Evolutionary conservation across 2,113 vertebrate species (phyloP).

Genomic region (Platichthys stellatus): DNA sequence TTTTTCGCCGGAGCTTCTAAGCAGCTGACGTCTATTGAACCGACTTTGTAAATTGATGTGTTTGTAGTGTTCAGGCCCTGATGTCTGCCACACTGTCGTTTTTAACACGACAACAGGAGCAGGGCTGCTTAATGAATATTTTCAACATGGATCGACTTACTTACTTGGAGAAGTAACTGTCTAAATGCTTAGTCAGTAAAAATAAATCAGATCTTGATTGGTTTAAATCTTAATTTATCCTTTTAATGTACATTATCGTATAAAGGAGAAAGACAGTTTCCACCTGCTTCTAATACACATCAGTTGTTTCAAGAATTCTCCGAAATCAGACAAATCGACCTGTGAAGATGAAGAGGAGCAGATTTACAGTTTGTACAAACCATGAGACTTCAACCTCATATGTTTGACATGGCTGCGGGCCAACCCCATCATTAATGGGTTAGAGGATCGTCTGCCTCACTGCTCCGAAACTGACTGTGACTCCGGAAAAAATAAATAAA

Average conservation of each 20-base stretch:
- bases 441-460: conserved; percentile 18
- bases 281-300: no score
- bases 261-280: no score
- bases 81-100: no score
- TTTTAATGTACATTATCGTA: no score
- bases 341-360: background rate
- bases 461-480: conserved; percentile 19
- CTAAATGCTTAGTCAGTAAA: no score
- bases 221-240: no score
- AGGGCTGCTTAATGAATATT: no score
- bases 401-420: conserved; percentile 26
- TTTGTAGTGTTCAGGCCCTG: background rate
- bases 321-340: background rate
- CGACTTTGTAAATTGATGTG: background rate
- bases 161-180: no score
- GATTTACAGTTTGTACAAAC: conserved; percentile 30
- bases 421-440: conserved; percentile 10
- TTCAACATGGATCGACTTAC: no score
- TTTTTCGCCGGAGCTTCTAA: background rate
- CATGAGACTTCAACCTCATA: conserved; percentile 26
- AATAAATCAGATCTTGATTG: no score
- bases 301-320: background rate
- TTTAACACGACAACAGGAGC: no score
- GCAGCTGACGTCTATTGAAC: background rate
- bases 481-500: background rate